These are phyloP conservation scores for Eurois occulta DNA, from an alignment of 2,888 invertebrate genomes.

Conservation along the genomic window DNA sequence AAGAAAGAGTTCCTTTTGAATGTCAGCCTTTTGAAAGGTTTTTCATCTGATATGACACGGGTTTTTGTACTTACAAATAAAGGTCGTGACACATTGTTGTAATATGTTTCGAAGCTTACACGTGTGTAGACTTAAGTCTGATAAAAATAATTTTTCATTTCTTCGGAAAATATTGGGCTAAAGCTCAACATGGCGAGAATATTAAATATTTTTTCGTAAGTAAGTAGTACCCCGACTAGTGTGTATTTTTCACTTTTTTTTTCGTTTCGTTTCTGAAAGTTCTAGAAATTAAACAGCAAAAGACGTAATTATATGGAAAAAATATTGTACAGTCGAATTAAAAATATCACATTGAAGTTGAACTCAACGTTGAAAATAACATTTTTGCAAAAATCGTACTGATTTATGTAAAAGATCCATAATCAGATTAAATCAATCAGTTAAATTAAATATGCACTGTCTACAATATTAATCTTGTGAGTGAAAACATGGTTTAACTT, in stretches of 20 bases:
- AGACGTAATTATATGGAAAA: not conserved
- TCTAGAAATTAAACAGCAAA: not conserved
- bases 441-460: not conserved
- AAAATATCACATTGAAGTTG: not conserved
- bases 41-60: conserved; percentile 36
- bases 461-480: not conserved
- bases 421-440: not conserved
- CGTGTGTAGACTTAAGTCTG: not conserved
- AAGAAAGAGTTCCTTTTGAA: conserved; percentile 44
- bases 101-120: conserved; percentile 17
- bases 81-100: conserved; percentile 27
- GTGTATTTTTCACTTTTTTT: not conserved
- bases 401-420: not conserved
- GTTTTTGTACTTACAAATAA: conserved; percentile 43
- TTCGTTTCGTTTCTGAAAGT: not conserved
- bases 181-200: not conserved
- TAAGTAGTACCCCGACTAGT: not conserved
- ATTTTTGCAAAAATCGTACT: not conserved
- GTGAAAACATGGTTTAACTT: not conserved
- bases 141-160: conserved; percentile 13
- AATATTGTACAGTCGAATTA: not conserved
- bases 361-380: not conserved
- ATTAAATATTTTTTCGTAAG: conserved; percentile 13
- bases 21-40: conserved; percentile 37
- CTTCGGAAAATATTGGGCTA: not conserved